Evolutionary conservation across 2,888 invertebrate species (phyloP), one percentile per base, ranked within the genome.

Genomic region (Caenorhabditis doughertyi): DNA sequence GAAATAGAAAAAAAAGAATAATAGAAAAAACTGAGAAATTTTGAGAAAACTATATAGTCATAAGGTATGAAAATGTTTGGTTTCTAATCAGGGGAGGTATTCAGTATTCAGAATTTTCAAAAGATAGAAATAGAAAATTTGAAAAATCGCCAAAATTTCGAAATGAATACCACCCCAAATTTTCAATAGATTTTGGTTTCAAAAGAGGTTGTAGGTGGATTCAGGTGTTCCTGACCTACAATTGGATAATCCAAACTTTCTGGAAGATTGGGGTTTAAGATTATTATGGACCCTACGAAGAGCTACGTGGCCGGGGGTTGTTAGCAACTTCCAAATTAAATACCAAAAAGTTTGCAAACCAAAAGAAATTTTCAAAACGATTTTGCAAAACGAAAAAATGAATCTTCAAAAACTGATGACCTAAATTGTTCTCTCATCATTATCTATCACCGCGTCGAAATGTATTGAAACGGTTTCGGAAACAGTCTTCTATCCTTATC

Each of bases 391-490:
- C 9, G n/a, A n/a, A n/a, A n/a, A 35, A 35, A 35, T 35, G 5
- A 9, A 9, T 35, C 35, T 53, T 32, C 51, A 74, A 56, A 65
- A 73, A 74, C 49, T 39, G 68, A 77, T 77, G 77, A 77, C 77
- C 77, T 77, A 77, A 77, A 77, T 77, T 68, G 27, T 58, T 32
- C 18, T 44, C 27, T 53, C 42, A 29, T 44, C n/a, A n/a, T 27
- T 42, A 9, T 21, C 21, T 29, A 21, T 42, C 35, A 29, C 27
- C 35, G 68, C 60, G 76, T 39, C 68, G 23, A 72, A 72, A 58
- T 60, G 62, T 62, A 64, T 77, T 77, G 65, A 77, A 77, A 77
- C 67, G 67, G 76, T 65, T 76, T 73, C 44, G 73, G 65, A 65
- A 65, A 65, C 49, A 47, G 51, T 35, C 29, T 13, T n/a, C 32